These are phyloP conservation scores for Acropternis orthonyx DNA, from an alignment of 2,797 vertebrate species.

Conservation along the genomic window DNA sequence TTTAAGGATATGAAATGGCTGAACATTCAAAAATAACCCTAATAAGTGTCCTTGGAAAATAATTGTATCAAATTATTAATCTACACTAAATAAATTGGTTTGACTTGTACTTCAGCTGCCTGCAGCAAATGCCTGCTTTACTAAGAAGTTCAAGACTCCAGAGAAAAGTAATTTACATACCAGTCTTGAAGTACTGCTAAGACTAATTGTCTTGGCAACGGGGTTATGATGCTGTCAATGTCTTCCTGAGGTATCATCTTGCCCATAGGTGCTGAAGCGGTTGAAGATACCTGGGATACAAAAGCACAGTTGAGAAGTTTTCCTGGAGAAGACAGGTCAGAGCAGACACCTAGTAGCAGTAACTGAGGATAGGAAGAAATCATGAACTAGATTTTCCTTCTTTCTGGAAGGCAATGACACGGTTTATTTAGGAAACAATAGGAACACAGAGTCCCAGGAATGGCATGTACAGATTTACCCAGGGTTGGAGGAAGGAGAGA, in stretches of 20 bases:
- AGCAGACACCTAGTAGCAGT: neutral
- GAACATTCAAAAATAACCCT: constrained; percentile 9
- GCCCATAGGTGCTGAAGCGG: neutral
- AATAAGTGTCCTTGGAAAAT: constrained; percentile 22
- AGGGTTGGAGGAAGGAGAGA: neutral
- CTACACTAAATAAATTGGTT: constrained; percentile 42
- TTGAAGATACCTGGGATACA: neutral
- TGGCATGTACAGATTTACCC: neutral
- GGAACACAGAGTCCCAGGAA: neutral
- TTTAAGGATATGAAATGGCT: neutral
- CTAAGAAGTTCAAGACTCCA: neutral
- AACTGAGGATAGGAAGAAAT: neutral
- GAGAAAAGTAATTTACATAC: neutral
- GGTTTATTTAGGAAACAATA: neutral
- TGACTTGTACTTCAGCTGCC: constrained; percentile 17
- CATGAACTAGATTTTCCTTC: neutral
- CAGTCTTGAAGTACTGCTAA: constrained; percentile 14
- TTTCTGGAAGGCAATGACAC: neutral
- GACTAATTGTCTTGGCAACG: neutral
- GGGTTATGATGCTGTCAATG: neutral
- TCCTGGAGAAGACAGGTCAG: neutral
- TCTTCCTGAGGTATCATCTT: neutral
- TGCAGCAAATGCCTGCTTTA: constrained; percentile 20
- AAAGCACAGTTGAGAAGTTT: neutral
- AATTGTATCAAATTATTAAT: constrained; percentile 50